Evolutionary conservation across 2,888 invertebrate genomes (phyloP).

Genomic region (Notodonta dromedarius): DNA sequence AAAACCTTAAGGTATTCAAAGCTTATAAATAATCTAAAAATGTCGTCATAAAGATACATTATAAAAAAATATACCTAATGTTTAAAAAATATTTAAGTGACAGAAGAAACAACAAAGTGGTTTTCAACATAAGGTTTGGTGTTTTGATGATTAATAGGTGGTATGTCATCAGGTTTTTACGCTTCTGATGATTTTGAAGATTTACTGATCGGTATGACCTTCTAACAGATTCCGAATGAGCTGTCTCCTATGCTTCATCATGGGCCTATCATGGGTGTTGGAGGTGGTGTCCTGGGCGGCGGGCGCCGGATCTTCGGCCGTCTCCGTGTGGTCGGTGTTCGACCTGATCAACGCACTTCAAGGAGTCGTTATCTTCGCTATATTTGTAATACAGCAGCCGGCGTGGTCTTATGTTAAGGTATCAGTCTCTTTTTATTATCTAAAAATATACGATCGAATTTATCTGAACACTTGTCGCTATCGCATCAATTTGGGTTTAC

Average conservation of each 20-base stretch:
- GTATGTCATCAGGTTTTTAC: no score
- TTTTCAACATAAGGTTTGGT: no score
- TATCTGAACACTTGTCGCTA: not conserved
- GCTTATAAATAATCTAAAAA: no score
- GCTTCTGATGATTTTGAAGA: no score
- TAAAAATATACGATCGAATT: not conserved
- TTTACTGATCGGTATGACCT: not conserved
- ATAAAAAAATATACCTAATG: no score
- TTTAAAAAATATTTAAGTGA: no score
- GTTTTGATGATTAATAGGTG: no score
- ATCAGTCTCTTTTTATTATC: conserved; percentile 8
- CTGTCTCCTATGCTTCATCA: conserved; percentile 85
- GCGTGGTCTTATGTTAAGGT: conserved; percentile 73
- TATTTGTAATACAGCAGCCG: conserved; percentile 84
- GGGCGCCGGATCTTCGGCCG: conserved; percentile 75
- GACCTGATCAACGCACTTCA: conserved; percentile 89
- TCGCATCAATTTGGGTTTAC: not conserved
- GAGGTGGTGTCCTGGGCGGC: conserved; percentile 88
- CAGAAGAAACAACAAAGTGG: no score
- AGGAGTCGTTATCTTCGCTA: conserved; percentile 87
- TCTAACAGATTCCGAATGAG: conserved; percentile 81
- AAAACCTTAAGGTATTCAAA: no score
- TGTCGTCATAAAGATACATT: no score
- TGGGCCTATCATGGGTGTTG: conserved; percentile 89
- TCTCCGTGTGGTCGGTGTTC: conserved; percentile 85